Base-by-base conservation (phyloP, 2,888 invertebrate genomes). In the Rotaria sp. region DNA sequence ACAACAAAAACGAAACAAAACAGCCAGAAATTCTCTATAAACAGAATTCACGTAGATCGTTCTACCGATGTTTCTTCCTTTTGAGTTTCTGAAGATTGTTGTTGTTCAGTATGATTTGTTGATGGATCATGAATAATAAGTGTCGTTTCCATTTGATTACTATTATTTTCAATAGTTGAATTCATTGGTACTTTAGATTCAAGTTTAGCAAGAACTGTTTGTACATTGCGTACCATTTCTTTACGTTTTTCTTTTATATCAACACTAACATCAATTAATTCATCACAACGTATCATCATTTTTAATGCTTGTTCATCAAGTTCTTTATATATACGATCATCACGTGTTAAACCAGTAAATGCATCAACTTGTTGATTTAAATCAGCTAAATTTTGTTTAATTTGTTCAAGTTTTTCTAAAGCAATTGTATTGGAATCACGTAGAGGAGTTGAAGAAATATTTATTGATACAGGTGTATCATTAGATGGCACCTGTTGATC, bases 241-340 rank as follows among this genome's bases (percentile, higher is more conserved):
- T 80, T 80, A n/a, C 80, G 80, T 80, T 80, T 80, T 80, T 80
- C 80, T 80, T 80, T 80, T 26, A 80, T 80, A 45, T 80, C 80
- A 35, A 24, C n/a, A 8, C 80, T 80, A n/a, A 80, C 80, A 41
- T 80, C 80, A 45, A 45, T 18, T 80, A 80, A 45, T 80, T 80
- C 80, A 80, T 80, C 80, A 45, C 80, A 80, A 45, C n/a, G 26
- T 5, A 80, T 10, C 80, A 80, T 80, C 15, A 80, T 45, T 80
- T 80, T 80, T 45, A 80, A 45, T 26, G 80, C 80, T 41, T 80
- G 80, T 80, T 80, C 80, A 80, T 80, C 80, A 5, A 80, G 7
- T 45, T 2, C 2, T 80, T 80, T 80, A n/a, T 80, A 80, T n/a
- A n/a, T 2, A 45, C 45, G 45, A 45, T 80, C 80, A 13, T 80